A percentile compares a stretch with the other conserved stretches of the same genome.
These are phyloP conservation scores for Sthenelais limicola DNA, from an alignment of 2,888 invertebrate genomes.

Conservation along the genomic window DNA sequence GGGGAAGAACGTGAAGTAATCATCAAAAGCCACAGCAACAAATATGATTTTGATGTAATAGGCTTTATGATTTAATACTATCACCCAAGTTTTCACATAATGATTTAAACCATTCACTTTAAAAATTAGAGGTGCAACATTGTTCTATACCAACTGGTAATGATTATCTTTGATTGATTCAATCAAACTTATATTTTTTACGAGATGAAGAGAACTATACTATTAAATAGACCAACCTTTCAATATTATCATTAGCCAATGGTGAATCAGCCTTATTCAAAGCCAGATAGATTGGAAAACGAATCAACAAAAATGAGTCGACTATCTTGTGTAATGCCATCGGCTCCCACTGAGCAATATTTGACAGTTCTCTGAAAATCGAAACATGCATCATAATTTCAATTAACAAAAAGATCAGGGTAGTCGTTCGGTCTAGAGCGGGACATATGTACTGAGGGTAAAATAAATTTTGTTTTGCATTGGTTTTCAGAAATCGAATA, in stretches of 20 bases:
- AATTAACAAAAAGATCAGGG: background rate
- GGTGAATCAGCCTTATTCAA: conserved; percentile 56
- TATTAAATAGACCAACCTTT: conserved; percentile 46
- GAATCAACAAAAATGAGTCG: conserved; percentile 51
- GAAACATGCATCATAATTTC: background rate
- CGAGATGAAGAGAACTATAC: too few species aligned
- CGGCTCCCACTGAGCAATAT: conserved; percentile 52
- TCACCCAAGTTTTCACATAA: too few species aligned
- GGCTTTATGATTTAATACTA: too few species aligned
- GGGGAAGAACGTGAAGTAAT: too few species aligned
- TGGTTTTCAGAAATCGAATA: background rate
- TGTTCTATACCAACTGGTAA: background rate
- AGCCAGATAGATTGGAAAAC: conserved; percentile 58
- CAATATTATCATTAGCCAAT: conserved; percentile 48
- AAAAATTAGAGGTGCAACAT: too few species aligned
- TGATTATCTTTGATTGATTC: too few species aligned
- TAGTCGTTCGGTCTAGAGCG: background rate
- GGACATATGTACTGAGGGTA: background rate
- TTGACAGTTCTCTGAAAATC: conserved; percentile 52
- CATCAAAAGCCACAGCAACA: too few species aligned
- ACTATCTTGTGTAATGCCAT: conserved; percentile 53
- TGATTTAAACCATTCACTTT: too few species aligned
- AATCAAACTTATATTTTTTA: too few species aligned
- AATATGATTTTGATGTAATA: too few species aligned
- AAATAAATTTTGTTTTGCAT: background rate